Conservation (phyloP, 2,888 invertebrate genomes). For the Monopis laevigella region DNA sequence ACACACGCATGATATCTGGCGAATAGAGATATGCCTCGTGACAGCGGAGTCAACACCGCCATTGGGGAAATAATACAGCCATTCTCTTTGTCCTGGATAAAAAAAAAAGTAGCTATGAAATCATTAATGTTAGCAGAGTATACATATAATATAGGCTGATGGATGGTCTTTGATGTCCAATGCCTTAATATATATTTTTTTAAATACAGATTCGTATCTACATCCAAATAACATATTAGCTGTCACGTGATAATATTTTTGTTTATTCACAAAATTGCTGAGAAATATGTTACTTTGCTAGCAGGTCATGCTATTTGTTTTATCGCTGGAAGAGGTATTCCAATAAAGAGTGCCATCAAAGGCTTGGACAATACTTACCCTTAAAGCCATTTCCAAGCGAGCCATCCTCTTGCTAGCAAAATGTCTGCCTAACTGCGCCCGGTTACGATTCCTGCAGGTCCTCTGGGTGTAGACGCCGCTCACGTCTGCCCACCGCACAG, state of each 20-base stretch:
- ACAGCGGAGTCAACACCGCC: constrained; percentile 42
- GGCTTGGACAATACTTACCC: constrained; percentile 19
- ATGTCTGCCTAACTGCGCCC: constrained; percentile 33
- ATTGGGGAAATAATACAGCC: constrained; percentile 45
- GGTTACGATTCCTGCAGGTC: constrained; percentile 32
- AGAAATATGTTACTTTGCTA: background rate
- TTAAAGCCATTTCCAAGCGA: constrained; percentile 31
- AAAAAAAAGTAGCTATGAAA: no score
- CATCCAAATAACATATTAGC: background rate
- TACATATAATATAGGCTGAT: no score
- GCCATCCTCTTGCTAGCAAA: constrained; percentile 46
- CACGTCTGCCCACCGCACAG: constrained; percentile 44
- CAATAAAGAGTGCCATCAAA: background rate
- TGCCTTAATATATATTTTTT: no score
- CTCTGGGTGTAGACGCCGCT: constrained; percentile 45
- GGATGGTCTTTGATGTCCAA: no score
- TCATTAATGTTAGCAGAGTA: no score
- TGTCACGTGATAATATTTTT: background rate
- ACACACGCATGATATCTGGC: constrained; percentile 51
- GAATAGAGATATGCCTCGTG: constrained; percentile 42
- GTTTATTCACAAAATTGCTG: background rate
- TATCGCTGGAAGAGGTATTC: background rate
- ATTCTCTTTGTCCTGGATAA: constrained; percentile 32
- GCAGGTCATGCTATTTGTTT: background rate
- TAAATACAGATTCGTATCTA: no score